Evolutionary conservation across 1,140 invertebrate species (phyloP), one percentile per base, ranked within the genome.

Genomic region (Diuraphis noxia): DNA sequence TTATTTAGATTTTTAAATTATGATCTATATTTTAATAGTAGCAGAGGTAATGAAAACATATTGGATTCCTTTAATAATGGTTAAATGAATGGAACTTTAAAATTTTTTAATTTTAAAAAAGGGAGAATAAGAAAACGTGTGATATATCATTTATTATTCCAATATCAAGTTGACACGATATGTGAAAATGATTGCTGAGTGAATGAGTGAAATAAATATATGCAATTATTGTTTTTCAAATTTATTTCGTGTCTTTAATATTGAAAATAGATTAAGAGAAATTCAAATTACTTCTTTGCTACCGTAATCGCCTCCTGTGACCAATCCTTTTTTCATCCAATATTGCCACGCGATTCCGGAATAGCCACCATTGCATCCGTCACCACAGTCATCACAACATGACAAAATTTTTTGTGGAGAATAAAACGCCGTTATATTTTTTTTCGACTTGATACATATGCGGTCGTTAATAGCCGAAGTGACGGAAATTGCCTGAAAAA

Each of bases 371-470:
- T 95, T 94, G 93, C 95, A 96, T 93, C 96, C 96, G 92, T 96
- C 95, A 92, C 96, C 96, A 93, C 96, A 96, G n/a, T 94, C 94
- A 36, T 92, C 92, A 92, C 96, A 97, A 93, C 96, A 97, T 25
- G 94, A 93, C 0, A 96, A 92, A 72, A 96, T 93, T 93, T 97
- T 95, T 93, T 96, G 95, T 40, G 96, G 94, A 23, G 96, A 96
- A 84, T 89, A 93, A 87, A 95, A 94, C 86, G 94, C 94, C 72
- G 95, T 94, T 21, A 93, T 92, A 92, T 94, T 94, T 43, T 95
- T 95, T 43, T 94, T 93, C 8, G 95, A 95, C 46, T 94, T 94
- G 92, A 97, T 96, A 93, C 96, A 97, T 79, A 95, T 94, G 72
- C 96, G 93, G 93, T 97, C 96, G 86, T 95, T 95, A 94, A 97